Percentiles rank a stretch among this genome's conserved stretches.
phyloP scores from a whole-genome alignment of 2,113 vertebrate species.

The Antechinus flavipes region DNA sequence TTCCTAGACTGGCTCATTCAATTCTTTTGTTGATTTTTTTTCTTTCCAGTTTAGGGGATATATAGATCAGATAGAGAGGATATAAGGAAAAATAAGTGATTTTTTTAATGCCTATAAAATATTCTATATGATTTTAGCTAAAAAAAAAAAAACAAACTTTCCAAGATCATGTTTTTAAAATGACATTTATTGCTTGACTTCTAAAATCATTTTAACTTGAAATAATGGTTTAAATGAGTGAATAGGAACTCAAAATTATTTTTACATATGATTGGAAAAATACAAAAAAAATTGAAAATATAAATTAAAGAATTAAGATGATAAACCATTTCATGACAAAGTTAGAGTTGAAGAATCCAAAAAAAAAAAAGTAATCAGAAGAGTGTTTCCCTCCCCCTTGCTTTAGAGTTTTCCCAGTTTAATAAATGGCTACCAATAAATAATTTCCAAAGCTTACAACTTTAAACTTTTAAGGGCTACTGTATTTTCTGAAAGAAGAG shows the following conservation, averaged over 20 bases:
- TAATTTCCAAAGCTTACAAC: background rate
- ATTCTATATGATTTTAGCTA: background rate
- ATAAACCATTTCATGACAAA: background rate
- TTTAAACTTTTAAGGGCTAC: background rate
- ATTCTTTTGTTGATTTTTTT: background rate
- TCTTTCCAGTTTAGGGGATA: background rate
- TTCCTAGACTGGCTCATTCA: background rate
- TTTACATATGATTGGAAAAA: background rate
- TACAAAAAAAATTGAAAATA: background rate
- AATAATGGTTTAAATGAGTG: background rate
- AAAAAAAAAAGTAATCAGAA: background rate
- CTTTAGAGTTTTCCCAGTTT: background rate
- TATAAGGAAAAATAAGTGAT: background rate
- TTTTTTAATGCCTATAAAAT: background rate
- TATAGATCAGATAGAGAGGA: background rate
- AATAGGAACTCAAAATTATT: background rate
- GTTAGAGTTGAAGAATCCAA: background rate
- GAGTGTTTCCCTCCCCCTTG: background rate
- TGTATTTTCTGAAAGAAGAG: background rate
- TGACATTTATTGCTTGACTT: background rate
- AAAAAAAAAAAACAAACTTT: background rate
- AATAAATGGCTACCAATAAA: background rate
- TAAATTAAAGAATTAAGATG: background rate
- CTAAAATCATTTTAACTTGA: background rate
- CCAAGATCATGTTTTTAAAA: background rate